Conservation (phyloP, 2,888 invertebrate species). For the Lepidocyrtinus sp. region DNA sequence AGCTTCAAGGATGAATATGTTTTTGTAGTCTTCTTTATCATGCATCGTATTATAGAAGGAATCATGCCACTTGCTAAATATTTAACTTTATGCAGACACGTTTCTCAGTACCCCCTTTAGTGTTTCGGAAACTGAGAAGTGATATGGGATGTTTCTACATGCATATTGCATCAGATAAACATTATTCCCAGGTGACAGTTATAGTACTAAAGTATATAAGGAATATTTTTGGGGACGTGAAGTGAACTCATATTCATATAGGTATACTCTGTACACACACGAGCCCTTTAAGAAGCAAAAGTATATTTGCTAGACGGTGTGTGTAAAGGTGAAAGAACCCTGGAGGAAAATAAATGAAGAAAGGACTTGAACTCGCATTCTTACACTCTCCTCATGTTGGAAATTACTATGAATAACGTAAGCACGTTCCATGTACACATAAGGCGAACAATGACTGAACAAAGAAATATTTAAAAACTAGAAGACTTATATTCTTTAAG, state of each 20-base stretch:
- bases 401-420: no score
- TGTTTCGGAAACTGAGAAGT: not conserved
- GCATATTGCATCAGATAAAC: not conserved
- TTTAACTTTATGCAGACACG: slow-evolving; percentile 48
- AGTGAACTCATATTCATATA: not conserved
- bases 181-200: not conserved
- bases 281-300: not conserved
- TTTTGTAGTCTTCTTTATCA: not conserved
- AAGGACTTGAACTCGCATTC: slow-evolving; percentile 27
- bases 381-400: not conserved
- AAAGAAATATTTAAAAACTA: slow-evolving; percentile 7
- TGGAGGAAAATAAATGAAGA: slow-evolving; percentile 31
- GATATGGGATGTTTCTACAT: slow-evolving; percentile 13
- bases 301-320: not conserved
- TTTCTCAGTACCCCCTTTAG: slow-evolving; percentile 13
- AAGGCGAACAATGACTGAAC: not conserved
- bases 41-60: not conserved
- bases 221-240: not conserved
- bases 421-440: no score
- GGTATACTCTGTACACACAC: slow-evolving; percentile 13
- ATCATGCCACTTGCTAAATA: slow-evolving; percentile 29
- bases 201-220: not conserved
- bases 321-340: slow-evolving; percentile 49
- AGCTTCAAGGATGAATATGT: not conserved
- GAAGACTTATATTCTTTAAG: not conserved